A percentile compares a stretch with the other conserved stretches of the same genome.
Conservation (phyloP, 2,888 invertebrate genomes). For the Pecten maximus region DNA sequence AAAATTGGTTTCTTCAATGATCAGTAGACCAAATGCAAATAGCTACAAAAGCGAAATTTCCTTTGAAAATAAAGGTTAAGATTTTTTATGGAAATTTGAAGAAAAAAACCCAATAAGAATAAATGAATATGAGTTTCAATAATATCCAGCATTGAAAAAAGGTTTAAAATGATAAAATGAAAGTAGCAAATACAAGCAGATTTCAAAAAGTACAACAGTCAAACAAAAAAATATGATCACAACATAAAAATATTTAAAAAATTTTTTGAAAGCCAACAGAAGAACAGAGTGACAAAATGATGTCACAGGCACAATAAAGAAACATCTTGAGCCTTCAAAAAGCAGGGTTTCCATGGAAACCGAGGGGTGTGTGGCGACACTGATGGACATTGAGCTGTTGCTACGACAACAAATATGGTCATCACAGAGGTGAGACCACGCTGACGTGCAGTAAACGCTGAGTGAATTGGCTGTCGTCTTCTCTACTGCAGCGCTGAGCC, state of each 20-base stretch:
- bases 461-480: not conserved
- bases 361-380: conserved; percentile 4
- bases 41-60: not conserved
- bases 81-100: not conserved
- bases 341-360: not conserved
- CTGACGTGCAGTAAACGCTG: conserved; percentile 31
- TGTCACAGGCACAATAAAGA: not conserved
- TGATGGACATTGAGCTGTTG: conserved; percentile 15
- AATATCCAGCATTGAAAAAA: not conserved
- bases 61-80: not conserved
- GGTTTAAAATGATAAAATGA: conserved; percentile 37
- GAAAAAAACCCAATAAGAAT: not conserved
- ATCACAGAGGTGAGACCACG: not conserved
- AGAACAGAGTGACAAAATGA: not conserved
- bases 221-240: not conserved
- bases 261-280: not conserved
- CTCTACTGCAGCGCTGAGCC: conserved; percentile 30
- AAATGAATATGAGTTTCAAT: not conserved
- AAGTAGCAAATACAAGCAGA: conserved; percentile 24
- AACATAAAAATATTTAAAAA: not conserved
- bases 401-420: conserved; percentile 13
- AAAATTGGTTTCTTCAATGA: not conserved
- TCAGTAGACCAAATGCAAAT: not conserved
- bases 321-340: not conserved
- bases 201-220: conserved; percentile 6